These are phyloP conservation scores for Oophaga pumilio DNA, from an alignment of 2,113 vertebrate genomes.

Conservation along the genomic window DNA sequence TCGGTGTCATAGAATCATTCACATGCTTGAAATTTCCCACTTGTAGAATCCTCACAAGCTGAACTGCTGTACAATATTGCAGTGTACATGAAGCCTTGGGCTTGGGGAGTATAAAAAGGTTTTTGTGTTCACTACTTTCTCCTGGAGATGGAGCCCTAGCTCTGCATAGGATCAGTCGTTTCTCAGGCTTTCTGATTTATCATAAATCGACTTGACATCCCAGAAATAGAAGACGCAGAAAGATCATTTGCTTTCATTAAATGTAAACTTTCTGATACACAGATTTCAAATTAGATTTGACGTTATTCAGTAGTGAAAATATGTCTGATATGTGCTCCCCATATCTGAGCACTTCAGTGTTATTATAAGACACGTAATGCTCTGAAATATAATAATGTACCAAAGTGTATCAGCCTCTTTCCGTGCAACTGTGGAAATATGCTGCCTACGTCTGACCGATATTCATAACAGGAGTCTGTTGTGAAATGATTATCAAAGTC, in stretches of 20 bases:
- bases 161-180: not conserved
- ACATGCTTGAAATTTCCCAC: not conserved
- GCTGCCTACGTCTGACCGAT: not conserved
- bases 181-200: not conserved
- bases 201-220: not conserved
- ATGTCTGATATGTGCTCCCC: not conserved
- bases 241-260: not conserved
- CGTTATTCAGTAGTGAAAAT: not conserved
- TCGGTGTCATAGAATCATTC: not conserved
- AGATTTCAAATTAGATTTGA: not conserved
- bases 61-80: not conserved
- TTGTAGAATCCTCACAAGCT: not conserved
- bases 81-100: not conserved
- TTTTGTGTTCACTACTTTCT: not conserved
- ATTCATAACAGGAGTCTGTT: too few species aligned
- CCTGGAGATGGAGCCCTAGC: slow-evolving; percentile 22
- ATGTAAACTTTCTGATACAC: not conserved
- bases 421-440: not conserved
- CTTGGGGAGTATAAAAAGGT: not conserved
- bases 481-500: too few species aligned
- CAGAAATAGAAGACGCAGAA: not conserved
- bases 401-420: not conserved
- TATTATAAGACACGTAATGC: not conserved
- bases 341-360: not conserved
- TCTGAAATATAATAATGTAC: not conserved